These are phyloP conservation scores for Drosophila sechellia DNA, from an alignment of 1,140 invertebrate species.

Conservation along the genomic window DNA sequence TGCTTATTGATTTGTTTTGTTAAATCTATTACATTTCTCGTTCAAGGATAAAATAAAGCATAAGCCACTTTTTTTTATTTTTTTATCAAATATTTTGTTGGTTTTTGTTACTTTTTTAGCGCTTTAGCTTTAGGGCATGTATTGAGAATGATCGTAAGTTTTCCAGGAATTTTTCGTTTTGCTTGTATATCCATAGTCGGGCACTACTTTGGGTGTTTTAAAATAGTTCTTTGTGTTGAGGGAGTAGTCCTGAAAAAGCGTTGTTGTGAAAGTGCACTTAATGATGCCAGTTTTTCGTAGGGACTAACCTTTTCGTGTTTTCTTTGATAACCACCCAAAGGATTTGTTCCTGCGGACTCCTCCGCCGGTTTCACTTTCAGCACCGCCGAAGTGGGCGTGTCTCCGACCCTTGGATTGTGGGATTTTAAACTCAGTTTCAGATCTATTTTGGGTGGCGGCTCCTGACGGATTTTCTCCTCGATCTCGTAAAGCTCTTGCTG, in stretches of 20 bases:
- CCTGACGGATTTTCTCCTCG: slow-evolving; percentile 67
- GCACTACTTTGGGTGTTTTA: slow-evolving; percentile 60
- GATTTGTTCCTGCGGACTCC: neutral
- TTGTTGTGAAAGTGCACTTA: neutral
- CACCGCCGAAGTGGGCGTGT: slow-evolving; percentile 31
- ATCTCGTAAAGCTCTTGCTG: slow-evolving; percentile 81
- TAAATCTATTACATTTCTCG: too few species aligned
- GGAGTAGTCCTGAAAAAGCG: slow-evolving; percentile 54
- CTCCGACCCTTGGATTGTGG: slow-evolving; percentile 20
- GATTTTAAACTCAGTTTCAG: slow-evolving; percentile 58
- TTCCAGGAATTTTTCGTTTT: slow-evolving; percentile 48
- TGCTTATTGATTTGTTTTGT: slow-evolving; percentile 2
- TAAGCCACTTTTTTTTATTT: too few species aligned
- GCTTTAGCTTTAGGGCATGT: slow-evolving; percentile 42
- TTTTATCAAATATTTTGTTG: neutral
- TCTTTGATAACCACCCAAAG: slow-evolving; percentile 24
- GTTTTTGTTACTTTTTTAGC: neutral
- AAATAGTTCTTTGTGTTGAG: slow-evolving; percentile 64
- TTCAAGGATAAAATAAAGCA: too few species aligned
- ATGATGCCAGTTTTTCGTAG: neutral
- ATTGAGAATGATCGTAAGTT: slow-evolving; percentile 52
- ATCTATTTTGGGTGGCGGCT: slow-evolving; percentile 74
- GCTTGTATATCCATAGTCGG: slow-evolving; percentile 43
- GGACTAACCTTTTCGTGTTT: slow-evolving; percentile 57
- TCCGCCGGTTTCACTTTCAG: slow-evolving; percentile 47